These are phyloP conservation scores for Oryzias melastigma DNA, from an alignment of 2,113 vertebrate species.

Conservation along the genomic window DNA sequence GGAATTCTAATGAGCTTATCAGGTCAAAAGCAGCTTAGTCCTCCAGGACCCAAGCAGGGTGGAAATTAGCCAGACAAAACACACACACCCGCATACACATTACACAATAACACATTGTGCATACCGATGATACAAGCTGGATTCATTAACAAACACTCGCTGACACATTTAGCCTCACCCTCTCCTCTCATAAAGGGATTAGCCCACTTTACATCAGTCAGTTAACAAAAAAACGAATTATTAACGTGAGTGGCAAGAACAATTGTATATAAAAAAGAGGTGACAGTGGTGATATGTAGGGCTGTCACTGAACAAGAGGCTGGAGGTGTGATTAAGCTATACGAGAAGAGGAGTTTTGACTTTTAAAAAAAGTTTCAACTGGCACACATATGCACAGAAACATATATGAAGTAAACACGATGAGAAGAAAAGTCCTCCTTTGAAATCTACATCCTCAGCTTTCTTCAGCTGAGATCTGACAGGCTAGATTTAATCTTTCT, in stretches of 20 bases:
- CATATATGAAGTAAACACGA: conserved; percentile 1
- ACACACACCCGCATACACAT: conserved; percentile 39
- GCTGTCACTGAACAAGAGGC: conserved; percentile 45
- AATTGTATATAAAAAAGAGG: conserved; percentile 33
- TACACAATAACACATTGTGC: conserved; percentile 67
- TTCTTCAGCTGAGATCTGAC: too few relatives aligned
- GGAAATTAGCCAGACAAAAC: conserved; percentile 72
- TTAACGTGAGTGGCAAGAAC: conserved; percentile 58
- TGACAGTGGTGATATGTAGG: conserved; percentile 34
- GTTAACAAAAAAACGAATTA: conserved; percentile 65
- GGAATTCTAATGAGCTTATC: conserved; percentile 85
- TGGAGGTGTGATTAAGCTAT: conserved; percentile 25
- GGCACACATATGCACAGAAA: neutral
- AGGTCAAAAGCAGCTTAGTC: conserved; percentile 81
- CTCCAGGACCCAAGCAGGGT: conserved; percentile 71
- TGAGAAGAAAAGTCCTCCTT: neutral
- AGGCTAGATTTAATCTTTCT: conserved; percentile 5
- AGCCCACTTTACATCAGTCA: conserved; percentile 68
- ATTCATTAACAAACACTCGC: conserved; percentile 71
- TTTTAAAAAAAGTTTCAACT: conserved; percentile 11
- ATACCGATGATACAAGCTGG: conserved; percentile 66
- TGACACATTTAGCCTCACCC: conserved; percentile 60
- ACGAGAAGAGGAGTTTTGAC: conserved; percentile 19
- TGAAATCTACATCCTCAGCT: neutral
- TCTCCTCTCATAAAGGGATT: conserved; percentile 69